These are phyloP conservation scores for Ophiodon elongatus DNA, from an alignment of 2,113 vertebrate genomes.

Conservation along the genomic window DNA sequence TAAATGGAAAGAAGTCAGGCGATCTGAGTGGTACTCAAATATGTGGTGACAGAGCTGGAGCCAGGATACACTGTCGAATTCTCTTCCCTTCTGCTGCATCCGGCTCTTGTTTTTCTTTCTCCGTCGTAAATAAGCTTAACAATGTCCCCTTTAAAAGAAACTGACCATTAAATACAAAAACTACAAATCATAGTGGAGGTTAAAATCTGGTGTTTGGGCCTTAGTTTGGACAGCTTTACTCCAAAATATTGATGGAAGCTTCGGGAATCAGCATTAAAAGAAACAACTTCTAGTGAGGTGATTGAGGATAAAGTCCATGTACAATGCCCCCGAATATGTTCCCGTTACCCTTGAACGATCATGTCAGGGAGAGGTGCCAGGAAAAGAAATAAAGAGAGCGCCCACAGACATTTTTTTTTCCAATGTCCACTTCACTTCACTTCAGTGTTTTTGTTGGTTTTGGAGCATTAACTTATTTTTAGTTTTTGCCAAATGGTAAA, in stretches of 20 bases:
- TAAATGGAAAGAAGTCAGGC: slow-evolving; percentile 1
- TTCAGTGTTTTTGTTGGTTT: slow-evolving; percentile 31
- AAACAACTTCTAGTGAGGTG: neutral
- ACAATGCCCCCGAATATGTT: neutral
- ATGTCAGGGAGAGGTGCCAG: neutral
- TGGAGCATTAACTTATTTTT: neutral
- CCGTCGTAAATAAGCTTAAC: neutral
- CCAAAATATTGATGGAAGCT: too few relatives aligned
- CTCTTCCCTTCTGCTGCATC: neutral
- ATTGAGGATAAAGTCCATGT: neutral
- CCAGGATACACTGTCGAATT: neutral
- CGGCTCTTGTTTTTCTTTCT: neutral
- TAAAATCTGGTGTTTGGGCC: neutral
- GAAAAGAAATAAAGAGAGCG: slow-evolving; percentile 13
- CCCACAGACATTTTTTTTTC: neutral
- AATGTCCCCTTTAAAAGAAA: neutral
- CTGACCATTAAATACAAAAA: neutral
- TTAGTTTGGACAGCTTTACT: neutral
- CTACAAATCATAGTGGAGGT: neutral
- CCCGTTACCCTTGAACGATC: neutral
- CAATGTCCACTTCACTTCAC: slow-evolving; percentile 3
- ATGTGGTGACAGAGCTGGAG: neutral
- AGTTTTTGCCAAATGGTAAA: neutral
- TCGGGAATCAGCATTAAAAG: neutral
- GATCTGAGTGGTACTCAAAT: neutral